Base-by-base conservation (phyloP, 2,797 vertebrate species). In the Phalanger gymnotis region DNA sequence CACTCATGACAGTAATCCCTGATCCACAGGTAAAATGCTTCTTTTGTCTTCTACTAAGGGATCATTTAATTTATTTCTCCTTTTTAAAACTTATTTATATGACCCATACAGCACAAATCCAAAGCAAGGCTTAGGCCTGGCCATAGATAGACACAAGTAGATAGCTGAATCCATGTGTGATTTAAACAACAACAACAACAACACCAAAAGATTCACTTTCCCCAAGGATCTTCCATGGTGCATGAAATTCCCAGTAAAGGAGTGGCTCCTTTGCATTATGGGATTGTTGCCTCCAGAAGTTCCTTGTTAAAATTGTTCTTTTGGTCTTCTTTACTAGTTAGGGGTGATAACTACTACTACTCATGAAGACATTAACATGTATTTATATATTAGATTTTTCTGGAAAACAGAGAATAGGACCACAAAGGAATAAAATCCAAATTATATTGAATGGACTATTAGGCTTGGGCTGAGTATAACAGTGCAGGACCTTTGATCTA, bases 81-180 rank as follows among this genome's bases (percentile, higher is more conserved):
- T 97, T 96, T 97, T 97, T 97, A 7, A 73, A 73, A 96, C 93
- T 95, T 93, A 96, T 97, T 96, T 97, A 96, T 93, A 92, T 61
- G 58, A 61, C 31, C n/a, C 53, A 28, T 87, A 61, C 90, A 91
- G 94, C 92, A 53, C 58, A 96, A 94, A 95, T 87, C 91, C 95
- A 93, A 96, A 56, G 61, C 92, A 22, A 90, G 12, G 91, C 94
- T 47, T 96, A 96, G n/a, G 27, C 73, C 53, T 52, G n/a, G 90
- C 66, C 73, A 34, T 81, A 94, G 94, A 95, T 54, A 91, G 87
- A 92, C 22, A 87, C 25, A 87, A 87, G 94, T 95, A 95, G 90
- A 94, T 90, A 96, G 95, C 92, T 91, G 92, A 53, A 93, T 87
- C 92, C 31, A 3, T 54, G 54, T 2, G 91, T n/a, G 56, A 56